Base-by-base conservation (phyloP, 2,113 vertebrate genomes). In the Myrmophylax atrothorax region DNA sequence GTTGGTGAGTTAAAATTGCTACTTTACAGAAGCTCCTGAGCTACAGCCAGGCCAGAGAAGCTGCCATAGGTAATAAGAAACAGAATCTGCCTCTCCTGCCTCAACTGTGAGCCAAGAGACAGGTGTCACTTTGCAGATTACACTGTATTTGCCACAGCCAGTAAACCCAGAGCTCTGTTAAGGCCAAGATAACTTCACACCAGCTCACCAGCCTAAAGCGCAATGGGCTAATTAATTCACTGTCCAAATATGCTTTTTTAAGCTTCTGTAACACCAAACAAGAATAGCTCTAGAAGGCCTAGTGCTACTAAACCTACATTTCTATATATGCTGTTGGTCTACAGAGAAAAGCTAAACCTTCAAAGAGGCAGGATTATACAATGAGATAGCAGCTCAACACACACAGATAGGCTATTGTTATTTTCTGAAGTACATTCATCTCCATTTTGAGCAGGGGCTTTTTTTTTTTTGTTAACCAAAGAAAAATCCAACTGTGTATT, bases 381-480 rank as follows among this genome's bases (percentile, higher is more conserved):
- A 79, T 38, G 76, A 87, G 91, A 94, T 77, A 87, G 88, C 73
- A 72, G 74, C 79, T 93, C 95, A 91, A 88, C 75, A 95, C 82
- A 66, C 42, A 87, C 12, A 79, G 83, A 92, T 10, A 93, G 59
- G 69, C 88, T 94, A 94, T 91, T 95, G 84, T 93, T 96, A 96
- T 95, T 94, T 86, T 80, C 88, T 92, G 56, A 93, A 89, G 88
- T 81, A 86, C 67, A 95, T 95, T 93, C 81, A 76, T 95, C 93
- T 95, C 78, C 68, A 59, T 87, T 95, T 96, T 92, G 84, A 80
- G 44, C 29, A 72, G 12, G 18, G 63, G 9, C 3, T 17, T 59
- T 66, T 52, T 83, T 83, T 40, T 40, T 50, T 37, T 42, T 83
- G 50, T 76, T 12, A 76, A 83, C 24, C 72, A n/a, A 94, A 93